These are phyloP conservation scores for Gonocerus acuteangulatus DNA, from an alignment of 2,888 invertebrate species.

Conservation along the genomic window DNA sequence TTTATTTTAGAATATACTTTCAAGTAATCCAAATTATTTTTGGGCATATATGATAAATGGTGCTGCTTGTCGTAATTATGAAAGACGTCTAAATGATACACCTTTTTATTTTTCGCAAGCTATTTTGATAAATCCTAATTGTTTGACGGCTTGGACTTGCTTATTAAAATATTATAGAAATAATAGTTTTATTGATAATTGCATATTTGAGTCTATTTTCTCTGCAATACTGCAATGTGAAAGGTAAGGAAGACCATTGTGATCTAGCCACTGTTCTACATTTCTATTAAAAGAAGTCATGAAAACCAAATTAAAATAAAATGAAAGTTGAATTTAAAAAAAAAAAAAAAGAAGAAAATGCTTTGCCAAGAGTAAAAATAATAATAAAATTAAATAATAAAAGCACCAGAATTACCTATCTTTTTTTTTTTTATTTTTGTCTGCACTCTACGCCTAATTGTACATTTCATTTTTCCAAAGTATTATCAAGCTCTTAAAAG, in stretches of 20 bases:
- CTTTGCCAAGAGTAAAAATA: too few species aligned
- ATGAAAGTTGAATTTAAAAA: too few species aligned
- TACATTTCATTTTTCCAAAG: too few species aligned
- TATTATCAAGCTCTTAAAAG: too few species aligned
- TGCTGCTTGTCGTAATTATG: background rate
- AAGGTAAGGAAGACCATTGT: background rate
- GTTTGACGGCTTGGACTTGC: constrained; percentile 1
- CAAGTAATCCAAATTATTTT: constrained; percentile 1
- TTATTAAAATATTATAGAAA: constrained; percentile 6
- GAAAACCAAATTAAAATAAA: too few species aligned
- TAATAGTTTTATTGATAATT: background rate
- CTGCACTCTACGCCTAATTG: too few species aligned
- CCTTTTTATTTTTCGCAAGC: background rate
- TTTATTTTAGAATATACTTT: background rate
- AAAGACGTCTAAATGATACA: background rate
- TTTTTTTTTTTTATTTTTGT: too few species aligned
- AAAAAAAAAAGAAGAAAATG: too few species aligned
- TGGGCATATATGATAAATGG: background rate
- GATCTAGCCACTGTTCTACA: background rate
- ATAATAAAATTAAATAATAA: too few species aligned
- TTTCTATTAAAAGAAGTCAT: too few species aligned
- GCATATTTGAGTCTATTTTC: background rate
- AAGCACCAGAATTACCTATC: too few species aligned
- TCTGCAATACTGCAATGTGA: background rate
- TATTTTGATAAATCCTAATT: constrained; percentile 3